Conservation (phyloP, 2,797 vertebrate genomes). For the Nyctibius grandis region DNA sequence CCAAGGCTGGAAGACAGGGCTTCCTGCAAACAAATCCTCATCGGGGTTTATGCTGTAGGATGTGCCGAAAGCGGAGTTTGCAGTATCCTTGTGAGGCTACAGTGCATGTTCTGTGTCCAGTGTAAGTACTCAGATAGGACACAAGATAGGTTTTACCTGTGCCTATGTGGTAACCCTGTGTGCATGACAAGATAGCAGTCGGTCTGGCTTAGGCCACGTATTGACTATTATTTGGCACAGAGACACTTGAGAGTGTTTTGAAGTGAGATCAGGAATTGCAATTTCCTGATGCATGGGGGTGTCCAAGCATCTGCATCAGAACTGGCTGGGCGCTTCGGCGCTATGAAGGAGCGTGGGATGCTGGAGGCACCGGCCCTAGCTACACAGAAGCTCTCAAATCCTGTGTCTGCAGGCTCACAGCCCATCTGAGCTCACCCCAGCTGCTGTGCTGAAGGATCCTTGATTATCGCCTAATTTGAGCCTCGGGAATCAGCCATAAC, state of each 20-base stretch:
- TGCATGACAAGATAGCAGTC: not conserved
- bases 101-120: not conserved
- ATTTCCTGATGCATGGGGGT: not conserved
- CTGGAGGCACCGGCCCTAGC: not conserved
- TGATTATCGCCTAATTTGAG: conserved; percentile 60
- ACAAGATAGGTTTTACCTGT: not conserved
- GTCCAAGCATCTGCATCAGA: not conserved
- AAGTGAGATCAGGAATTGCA: not conserved
- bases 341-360: not conserved
- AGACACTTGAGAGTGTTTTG: not conserved
- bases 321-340: fast-evolving
- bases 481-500: conserved; percentile 39
- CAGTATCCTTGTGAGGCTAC: not conserved
- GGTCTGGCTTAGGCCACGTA: not conserved
- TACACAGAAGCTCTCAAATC: not conserved
- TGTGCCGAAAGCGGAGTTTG: not conserved
- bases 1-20: not conserved
- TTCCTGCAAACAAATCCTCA: not conserved
- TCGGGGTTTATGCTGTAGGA: not conserved
- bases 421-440: not conserved
- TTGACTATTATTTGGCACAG: not conserved
- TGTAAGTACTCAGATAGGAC: not conserved
- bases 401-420: not conserved
- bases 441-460: not conserved
- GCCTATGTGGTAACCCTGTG: not conserved